These are phyloP conservation scores for Coreius guichenoti DNA, from an alignment of 2,797 vertebrate genomes.

Conservation along the genomic window DNA sequence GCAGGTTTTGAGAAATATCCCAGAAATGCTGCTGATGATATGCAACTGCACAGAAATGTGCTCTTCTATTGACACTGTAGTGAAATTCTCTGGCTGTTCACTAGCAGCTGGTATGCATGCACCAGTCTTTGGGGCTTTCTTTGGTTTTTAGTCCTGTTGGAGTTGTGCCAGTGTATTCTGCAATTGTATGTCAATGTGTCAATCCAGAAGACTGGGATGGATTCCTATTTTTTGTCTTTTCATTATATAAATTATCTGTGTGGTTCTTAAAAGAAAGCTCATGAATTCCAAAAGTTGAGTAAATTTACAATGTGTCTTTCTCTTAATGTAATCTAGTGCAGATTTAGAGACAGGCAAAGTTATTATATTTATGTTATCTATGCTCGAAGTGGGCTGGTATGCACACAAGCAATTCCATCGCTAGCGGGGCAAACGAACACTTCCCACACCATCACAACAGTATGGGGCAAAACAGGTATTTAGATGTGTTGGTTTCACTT, in stretches of 20 bases:
- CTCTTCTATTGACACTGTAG: constrained; percentile 56
- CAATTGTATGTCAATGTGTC: constrained; percentile 4
- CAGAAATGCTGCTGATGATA: constrained; percentile 58
- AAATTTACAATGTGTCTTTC: not conserved
- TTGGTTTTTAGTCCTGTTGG: constrained; percentile 67
- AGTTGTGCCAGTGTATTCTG: constrained; percentile 63
- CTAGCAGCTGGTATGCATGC: constrained; percentile 64
- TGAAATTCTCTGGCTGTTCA: constrained; percentile 70
- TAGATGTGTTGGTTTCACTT: too few relatives aligned
- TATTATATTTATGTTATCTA: not conserved
- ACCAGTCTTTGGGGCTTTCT: constrained; percentile 64
- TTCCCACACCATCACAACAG: not conserved
- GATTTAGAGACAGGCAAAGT: not conserved
- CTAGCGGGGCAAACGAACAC: not conserved
- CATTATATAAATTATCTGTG: constrained; percentile 67
- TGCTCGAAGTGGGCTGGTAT: not conserved
- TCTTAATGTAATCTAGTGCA: not conserved
- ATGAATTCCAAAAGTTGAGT: constrained; percentile 67
- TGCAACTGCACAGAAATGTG: constrained; percentile 60
- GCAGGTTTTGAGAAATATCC: not conserved
- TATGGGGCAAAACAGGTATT: not conserved
- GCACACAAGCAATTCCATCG: not conserved
- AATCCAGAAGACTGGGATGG: constrained; percentile 63
- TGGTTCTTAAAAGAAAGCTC: constrained; percentile 62
- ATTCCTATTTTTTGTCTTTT: constrained; percentile 61